These are phyloP conservation scores for Caenorhabditis elegans DNA, from an alignment of 1,140 invertebrate genomes.

Conservation along the genomic window DNA sequence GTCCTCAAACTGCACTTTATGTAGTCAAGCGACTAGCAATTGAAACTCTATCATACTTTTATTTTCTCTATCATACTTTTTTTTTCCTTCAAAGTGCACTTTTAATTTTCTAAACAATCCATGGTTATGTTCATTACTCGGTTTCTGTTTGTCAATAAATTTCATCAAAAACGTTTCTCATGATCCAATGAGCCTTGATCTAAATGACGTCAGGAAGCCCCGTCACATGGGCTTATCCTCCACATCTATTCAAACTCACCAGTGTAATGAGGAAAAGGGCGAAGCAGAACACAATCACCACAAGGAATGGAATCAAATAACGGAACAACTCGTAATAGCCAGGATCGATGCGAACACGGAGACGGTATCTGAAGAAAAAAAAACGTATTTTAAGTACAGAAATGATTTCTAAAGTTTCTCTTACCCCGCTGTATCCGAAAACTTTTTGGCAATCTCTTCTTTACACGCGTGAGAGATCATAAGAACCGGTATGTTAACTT, in stretches of 20 bases:
- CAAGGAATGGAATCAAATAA: constrained; percentile 64
- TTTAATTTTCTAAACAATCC: no score
- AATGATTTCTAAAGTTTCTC: neutral
- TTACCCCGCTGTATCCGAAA: constrained; percentile 55
- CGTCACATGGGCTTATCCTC: neutral
- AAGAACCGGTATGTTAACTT: constrained; percentile 60
- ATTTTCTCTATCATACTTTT: no score
- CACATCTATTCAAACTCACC: constrained; percentile 45
- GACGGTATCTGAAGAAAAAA: constrained; percentile 51
- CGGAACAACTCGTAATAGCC: constrained; percentile 66
- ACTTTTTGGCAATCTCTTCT: constrained; percentile 53
- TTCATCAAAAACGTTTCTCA: neutral
- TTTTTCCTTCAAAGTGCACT: no score
- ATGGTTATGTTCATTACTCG: no score
- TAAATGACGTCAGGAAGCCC: neutral
- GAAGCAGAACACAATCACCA: constrained; percentile 63
- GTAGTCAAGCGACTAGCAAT: no score
- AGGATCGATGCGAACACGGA: constrained; percentile 60
- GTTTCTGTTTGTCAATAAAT: no score
- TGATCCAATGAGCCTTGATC: neutral
- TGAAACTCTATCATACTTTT: no score
- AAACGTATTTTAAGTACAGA: neutral
- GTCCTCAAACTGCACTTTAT: no score
- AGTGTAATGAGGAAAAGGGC: constrained; percentile 60
- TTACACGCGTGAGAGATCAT: constrained; percentile 63